A percentile compares a stretch with the other conserved stretches of the same genome.
Conservation (phyloP, 2,797 vertebrate species). For the Brotula barbata region DNA sequence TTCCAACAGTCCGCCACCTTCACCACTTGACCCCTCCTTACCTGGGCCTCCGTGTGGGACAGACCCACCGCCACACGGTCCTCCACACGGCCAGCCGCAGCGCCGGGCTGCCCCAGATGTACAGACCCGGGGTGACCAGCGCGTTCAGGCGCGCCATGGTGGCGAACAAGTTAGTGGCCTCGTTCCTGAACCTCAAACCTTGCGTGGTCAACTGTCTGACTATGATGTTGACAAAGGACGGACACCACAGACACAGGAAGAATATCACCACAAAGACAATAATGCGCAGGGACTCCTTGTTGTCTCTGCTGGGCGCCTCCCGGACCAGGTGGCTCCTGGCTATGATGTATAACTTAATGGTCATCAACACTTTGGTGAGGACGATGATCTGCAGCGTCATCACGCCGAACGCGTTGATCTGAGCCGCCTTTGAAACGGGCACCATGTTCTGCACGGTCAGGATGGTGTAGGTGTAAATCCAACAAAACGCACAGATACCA, state of each 20-base stretch:
- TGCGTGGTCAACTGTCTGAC: conserved; percentile 66
- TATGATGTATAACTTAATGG: conserved; percentile 79
- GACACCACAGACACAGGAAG: conserved; percentile 80
- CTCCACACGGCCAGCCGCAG: conserved; percentile 73
- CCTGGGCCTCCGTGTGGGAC: conserved; percentile 36
- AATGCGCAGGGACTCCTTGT: conserved; percentile 80
- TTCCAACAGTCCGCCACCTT: too few species aligned
- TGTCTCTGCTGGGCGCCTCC: conserved; percentile 73
- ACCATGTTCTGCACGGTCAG: conserved; percentile 77
- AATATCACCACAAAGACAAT: conserved; percentile 82
- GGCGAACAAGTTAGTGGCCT: conserved; percentile 80
- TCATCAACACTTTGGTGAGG: conserved; percentile 78
- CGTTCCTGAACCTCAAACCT: conserved; percentile 75
- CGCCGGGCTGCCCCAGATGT: conserved; percentile 81
- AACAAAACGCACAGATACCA: conserved; percentile 74
- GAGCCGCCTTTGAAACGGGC: conserved; percentile 74
- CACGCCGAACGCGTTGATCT: conserved; percentile 78
- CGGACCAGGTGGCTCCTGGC: conserved; percentile 76
- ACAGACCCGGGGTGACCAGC: conserved; percentile 76
- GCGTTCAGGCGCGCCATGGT: conserved; percentile 80
- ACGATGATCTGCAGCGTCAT: conserved; percentile 79
- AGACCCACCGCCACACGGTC: conserved; percentile 64
- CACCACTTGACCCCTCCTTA: too few species aligned
- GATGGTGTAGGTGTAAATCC: conserved; percentile 78
- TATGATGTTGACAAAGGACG: conserved; percentile 80